Conservation (phyloP, 2,113 vertebrate species). For the Pholis gunnellus region DNA sequence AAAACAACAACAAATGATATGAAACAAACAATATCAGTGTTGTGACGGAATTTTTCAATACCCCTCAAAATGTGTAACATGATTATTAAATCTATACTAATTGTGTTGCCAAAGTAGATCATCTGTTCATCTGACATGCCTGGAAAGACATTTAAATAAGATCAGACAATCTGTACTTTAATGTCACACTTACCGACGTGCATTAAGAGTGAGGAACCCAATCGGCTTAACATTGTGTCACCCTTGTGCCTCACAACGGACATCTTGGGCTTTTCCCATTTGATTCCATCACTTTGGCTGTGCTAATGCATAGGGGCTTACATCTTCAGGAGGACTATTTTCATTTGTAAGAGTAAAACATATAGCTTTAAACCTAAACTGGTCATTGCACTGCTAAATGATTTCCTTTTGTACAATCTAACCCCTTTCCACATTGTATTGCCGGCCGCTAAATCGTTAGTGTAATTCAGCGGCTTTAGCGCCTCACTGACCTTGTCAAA, state of each 20-base stretch:
- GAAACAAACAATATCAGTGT: background rate
- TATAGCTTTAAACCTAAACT: background rate
- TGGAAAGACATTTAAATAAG: constrained; percentile 1
- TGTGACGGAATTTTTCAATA: background rate
- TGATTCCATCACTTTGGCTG: background rate
- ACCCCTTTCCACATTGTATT: constrained; percentile 4
- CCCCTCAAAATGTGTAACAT: background rate
- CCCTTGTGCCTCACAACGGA: background rate
- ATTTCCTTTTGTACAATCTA: constrained; percentile 22
- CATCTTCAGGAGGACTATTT: background rate
- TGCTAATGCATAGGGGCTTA: background rate
- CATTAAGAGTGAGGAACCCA: background rate
- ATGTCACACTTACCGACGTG: background rate
- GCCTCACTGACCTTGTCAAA: constrained; percentile 56
- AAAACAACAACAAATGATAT: background rate
- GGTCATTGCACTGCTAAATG: constrained; percentile 1
- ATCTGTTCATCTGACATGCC: background rate
- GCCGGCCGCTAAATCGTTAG: constrained; percentile 8
- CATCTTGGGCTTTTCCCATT: background rate
- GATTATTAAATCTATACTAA: background rate
- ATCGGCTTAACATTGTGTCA: background rate
- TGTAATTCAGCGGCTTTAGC: constrained; percentile 8
- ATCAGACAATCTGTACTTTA: background rate
- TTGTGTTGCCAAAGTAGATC: background rate
- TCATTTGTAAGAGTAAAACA: constrained; percentile 5